Percentiles rank a stretch among this genome's conserved stretches.
These are phyloP conservation scores for Darevskia nairensis DNA, from an alignment of 2,797 vertebrate genomes.

Conservation along the genomic window DNA sequence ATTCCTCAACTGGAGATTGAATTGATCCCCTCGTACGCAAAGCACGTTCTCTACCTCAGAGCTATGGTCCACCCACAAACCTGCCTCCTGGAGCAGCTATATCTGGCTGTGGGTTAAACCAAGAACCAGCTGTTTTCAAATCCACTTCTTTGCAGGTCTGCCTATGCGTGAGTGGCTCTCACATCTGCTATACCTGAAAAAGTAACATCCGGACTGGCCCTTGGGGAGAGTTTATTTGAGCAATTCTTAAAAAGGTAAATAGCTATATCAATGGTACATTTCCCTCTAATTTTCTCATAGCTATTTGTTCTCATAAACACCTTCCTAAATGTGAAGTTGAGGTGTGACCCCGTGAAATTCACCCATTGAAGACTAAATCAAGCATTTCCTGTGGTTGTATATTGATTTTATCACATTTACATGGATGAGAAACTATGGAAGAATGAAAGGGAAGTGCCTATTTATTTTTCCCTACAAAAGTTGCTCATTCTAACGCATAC, in stretches of 20 bases:
- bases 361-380: neutral
- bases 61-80: too few species aligned
- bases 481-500: neutral
- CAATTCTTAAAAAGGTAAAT: neutral
- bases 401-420: neutral
- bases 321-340: neutral
- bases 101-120: neutral
- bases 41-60: neutral
- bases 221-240: neutral
- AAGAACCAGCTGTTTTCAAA: neutral
- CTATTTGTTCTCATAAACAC: neutral
- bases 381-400: neutral
- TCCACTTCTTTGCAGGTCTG: neutral
- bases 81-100: neutral
- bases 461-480: neutral
- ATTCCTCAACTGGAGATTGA: neutral
- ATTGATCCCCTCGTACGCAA: neutral
- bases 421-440: neutral
- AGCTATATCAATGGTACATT: neutral
- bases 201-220: neutral
- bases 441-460: neutral
- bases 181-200: neutral
- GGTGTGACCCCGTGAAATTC: neutral
- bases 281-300: neutral
- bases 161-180: neutral